Percentiles rank a stretch among this genome's conserved stretches.
Conservation (phyloP, 2,113 vertebrate genomes). For the Amia ocellicauda region DNA sequence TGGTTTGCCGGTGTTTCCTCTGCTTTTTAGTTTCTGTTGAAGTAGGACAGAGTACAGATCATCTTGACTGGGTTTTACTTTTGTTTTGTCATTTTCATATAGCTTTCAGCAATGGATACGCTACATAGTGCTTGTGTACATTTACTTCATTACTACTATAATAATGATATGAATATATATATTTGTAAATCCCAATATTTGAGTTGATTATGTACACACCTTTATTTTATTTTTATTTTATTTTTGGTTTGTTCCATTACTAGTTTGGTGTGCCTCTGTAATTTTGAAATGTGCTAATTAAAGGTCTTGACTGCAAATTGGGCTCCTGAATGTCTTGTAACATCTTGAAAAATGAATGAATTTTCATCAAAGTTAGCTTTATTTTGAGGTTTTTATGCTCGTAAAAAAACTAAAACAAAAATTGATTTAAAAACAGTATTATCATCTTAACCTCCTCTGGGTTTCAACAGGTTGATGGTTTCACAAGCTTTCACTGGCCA, state of each 20-base stretch:
- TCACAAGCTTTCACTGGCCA: too few species aligned
- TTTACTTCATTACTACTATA: slow-evolving; percentile 46
- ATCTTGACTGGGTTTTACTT: too few species aligned
- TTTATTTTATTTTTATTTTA: slow-evolving; percentile 37
- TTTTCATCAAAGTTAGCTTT: too few species aligned
- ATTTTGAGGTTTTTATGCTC: too few species aligned
- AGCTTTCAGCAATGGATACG: slow-evolving; percentile 22
- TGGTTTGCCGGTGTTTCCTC: too few species aligned
- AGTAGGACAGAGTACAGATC: too few species aligned
- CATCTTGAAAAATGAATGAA: slow-evolving; percentile 36
- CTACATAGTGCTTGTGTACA: slow-evolving; percentile 31
- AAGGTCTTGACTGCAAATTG: slow-evolving; percentile 35
- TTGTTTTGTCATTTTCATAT: slow-evolving; percentile 33
- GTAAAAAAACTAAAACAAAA: slow-evolving; percentile 41
- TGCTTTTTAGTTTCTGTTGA: too few species aligned
- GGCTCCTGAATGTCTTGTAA: slow-evolving; percentile 51
- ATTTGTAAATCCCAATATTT: slow-evolving; percentile 62
- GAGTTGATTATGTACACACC: slow-evolving; percentile 41
- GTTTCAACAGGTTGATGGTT: too few species aligned
- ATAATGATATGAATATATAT: slow-evolving; percentile 40
- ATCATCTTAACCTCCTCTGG: too few species aligned
- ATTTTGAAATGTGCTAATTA: slow-evolving; percentile 42
- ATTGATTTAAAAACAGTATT: slow-evolving; percentile 15
- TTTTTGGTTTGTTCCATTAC: slow-evolving; percentile 24
- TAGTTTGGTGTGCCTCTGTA: slow-evolving; percentile 38